A percentile compares a stretch with the other conserved stretches of the same genome.
phyloP scores from a whole-genome alignment of 1,140 invertebrate species.

The Caenorhabditis latens region DNA sequence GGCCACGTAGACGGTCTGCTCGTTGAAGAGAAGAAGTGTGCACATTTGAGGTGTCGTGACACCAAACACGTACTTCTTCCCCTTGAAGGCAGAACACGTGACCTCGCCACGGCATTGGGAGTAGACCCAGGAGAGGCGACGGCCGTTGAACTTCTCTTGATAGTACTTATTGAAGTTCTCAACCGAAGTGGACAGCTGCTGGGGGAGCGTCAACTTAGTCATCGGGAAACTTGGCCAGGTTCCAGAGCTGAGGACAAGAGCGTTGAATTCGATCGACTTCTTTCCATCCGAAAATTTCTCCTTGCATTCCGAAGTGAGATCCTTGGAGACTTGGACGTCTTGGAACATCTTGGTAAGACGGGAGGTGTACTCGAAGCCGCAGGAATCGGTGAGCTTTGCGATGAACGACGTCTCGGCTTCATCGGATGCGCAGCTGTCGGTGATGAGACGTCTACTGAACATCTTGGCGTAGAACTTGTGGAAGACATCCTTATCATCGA shows the following conservation, averaged over 20 bases:
- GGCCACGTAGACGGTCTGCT: slow-evolving; percentile 69
- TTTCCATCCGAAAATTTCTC: not conserved
- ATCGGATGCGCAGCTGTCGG: slow-evolving; percentile 96
- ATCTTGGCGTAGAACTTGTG: slow-evolving; percentile 99
- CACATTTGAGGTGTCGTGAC: slow-evolving; percentile 95
- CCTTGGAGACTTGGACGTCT: slow-evolving; percentile 93
- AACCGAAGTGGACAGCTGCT: slow-evolving; percentile 89
- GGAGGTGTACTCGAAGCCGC: slow-evolving; percentile 98
- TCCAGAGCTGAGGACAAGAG: slow-evolving; percentile 89
- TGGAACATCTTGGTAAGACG: slow-evolving; percentile 97
- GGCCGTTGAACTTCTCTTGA: slow-evolving; percentile 91
- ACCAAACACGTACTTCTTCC: slow-evolving; percentile 79
- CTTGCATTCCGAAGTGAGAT: slow-evolving; percentile 24
- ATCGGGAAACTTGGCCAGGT: slow-evolving; percentile 85
- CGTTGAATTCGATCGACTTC: slow-evolving; percentile 78
- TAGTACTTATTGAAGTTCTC: slow-evolving; percentile 95
- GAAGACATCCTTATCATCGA: slow-evolving; percentile 99
- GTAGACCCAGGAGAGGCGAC: slow-evolving; percentile 97
- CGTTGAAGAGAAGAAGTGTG: slow-evolving; percentile 93
- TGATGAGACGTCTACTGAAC: slow-evolving; percentile 95
- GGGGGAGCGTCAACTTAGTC: slow-evolving; percentile 46
- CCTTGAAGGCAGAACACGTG: slow-evolving; percentile 90
- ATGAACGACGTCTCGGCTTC: slow-evolving; percentile 99
- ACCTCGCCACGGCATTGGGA: slow-evolving; percentile 98
- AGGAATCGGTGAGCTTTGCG: slow-evolving; percentile 96